phyloP scores from a whole-genome alignment of 2,888 invertebrate genomes.

The Dynastes maya region DNA sequence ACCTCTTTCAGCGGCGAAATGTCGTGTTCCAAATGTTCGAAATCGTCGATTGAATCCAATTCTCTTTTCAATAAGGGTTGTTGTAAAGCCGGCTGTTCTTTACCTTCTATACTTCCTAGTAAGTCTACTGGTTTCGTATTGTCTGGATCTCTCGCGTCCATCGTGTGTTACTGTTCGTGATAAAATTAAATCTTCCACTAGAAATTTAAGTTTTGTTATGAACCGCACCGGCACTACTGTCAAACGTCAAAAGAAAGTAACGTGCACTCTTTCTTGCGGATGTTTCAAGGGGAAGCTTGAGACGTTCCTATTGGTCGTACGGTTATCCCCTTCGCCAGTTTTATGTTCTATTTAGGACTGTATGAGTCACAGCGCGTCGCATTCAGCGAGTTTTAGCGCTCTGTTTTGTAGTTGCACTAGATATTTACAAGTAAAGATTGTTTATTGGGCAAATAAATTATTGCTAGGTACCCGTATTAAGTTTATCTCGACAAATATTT shows the following conservation, averaged over 20 bases:
- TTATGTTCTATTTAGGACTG: slow-evolving; percentile 48
- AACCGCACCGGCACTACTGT: slow-evolving; percentile 55
- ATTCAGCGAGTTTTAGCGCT: slow-evolving; percentile 35
- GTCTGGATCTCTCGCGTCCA: slow-evolving; percentile 35
- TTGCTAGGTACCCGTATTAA: too few species aligned
- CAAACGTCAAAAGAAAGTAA: slow-evolving; percentile 56
- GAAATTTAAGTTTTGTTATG: slow-evolving; percentile 48
- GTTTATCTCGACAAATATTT: too few species aligned
- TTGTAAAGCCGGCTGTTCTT: slow-evolving; percentile 31
- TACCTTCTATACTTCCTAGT: slow-evolving; percentile 23
- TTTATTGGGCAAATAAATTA: too few species aligned
- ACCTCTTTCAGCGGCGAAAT: slow-evolving; percentile 68
- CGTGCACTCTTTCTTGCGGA: slow-evolving; percentile 54
- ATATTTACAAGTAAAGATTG: background rate
- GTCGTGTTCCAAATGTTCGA: slow-evolving; percentile 82
- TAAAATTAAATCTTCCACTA: slow-evolving; percentile 46
- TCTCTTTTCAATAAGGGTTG: slow-evolving; percentile 69
- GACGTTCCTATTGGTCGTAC: slow-evolving; percentile 53
- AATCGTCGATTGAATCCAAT: slow-evolving; percentile 82
- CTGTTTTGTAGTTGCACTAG: background rate
- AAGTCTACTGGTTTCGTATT: slow-evolving; percentile 21
- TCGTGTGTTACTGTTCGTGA: slow-evolving; percentile 5
- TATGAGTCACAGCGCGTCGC: slow-evolving; percentile 52
- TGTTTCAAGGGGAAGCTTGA: slow-evolving; percentile 56
- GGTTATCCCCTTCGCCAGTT: slow-evolving; percentile 51